These are phyloP conservation scores for Indri indri DNA, from an alignment of 2,113 vertebrate genomes.

Conservation along the genomic window DNA sequence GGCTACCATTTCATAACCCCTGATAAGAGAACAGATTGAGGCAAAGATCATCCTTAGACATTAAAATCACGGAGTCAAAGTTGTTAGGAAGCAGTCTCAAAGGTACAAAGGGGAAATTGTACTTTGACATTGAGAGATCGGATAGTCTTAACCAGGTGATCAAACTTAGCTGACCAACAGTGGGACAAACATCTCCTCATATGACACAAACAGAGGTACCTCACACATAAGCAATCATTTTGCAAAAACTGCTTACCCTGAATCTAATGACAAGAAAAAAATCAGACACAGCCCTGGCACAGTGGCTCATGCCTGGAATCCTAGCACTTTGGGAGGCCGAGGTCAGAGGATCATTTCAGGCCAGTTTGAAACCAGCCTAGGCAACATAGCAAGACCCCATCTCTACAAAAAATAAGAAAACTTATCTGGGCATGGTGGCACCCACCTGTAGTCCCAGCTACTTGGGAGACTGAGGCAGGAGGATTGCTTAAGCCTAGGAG, in stretches of 20 bases:
- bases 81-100: not conserved
- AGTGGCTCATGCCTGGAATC: no score
- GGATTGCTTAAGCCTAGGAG: no score
- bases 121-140: not conserved
- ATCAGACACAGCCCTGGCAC: no score
- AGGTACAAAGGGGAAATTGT: not conserved
- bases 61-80: not conserved
- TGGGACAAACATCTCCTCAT: no score
- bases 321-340: no score
- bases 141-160: not conserved
- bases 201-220: not conserved
- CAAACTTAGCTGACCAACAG: not conserved
- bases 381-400: no score
- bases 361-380: no score
- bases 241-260: not conserved
- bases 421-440: no score
- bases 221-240: not conserved
- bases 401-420: no score
- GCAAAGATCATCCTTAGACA: not conserved
- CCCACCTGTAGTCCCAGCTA: no score
- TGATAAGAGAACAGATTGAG: not conserved
- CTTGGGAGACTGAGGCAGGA: no score
- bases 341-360: no score
- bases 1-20: not conserved
- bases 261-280: not conserved